Base-by-base conservation (phyloP, 2,113 vertebrate species). In the Zootoca vivipara region DNA sequence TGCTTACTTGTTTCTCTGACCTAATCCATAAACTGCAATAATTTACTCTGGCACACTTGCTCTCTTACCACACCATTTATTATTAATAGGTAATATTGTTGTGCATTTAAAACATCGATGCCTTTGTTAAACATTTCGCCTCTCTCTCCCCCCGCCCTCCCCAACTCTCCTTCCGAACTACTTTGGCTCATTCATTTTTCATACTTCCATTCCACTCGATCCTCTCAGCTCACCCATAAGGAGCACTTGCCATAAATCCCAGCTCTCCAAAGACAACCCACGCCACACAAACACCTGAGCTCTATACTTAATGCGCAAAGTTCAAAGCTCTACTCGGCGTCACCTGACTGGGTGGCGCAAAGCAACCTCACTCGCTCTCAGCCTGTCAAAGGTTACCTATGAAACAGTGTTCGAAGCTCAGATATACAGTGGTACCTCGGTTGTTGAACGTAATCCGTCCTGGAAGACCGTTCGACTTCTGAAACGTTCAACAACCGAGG, bases 31-130 rank as follows among this genome's bases (percentile, higher is more conserved):
- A 69, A 89, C 92, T 88, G 30, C 89, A 92, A 93, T 92, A 94
- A 94, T 88, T 95, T 94, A 95, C 58, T 94, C 85, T 92, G 93
- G 94, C 95, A 96, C 93, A 88, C 94, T 89, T 95, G 87, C 85
- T 91, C 92, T 86, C 33, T 52, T 80, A 91, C 93, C 90, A 87
- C 82, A 84, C 88, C 93, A 95, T 96, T 91, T 94, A 95, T 96
- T 94, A 96, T 95, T 96, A 89, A 96, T 96, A 92, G 87, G 87
- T 89, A 83, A 84, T 93, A 93, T 92, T 95, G 94, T 92, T 95
- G 93, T 95, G 88, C 94, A 95, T 95, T 95, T 95, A 94, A 93
- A 96, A 96, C 92, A 93, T 96, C 95, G 89, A 93, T 90, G 89
- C 88, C 93, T 95, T 93, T 96, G 95, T 96, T 94, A 95, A 94